phyloP scores from a whole-genome alignment of 23 tunicate species.

The Halocynthia aurantium region DNA sequence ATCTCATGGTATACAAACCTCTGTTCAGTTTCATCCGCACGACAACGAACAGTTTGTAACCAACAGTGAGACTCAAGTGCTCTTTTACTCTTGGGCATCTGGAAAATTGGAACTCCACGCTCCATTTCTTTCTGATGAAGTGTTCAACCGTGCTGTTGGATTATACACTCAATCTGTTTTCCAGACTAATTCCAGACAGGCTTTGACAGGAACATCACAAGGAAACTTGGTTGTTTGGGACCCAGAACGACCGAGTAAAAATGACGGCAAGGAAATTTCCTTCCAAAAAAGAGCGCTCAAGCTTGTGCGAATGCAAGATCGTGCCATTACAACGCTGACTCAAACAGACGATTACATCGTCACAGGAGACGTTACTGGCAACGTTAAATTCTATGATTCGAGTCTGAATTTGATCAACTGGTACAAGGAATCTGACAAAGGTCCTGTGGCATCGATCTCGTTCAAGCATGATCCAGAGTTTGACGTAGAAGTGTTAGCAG shows the following conservation, averaged over 20 bases:
- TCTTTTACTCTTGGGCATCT: conserved; percentile 67
- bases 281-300: conserved; percentile 51
- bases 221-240: conserved; percentile 92
- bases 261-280: conserved; percentile 14
- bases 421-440: conserved; percentile 31
- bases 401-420: conserved; percentile 59
- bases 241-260: conserved; percentile 49
- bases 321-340: conserved; percentile 54
- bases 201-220: conserved; percentile 70
- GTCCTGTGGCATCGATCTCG: conserved; percentile 53
- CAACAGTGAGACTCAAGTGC: conserved; percentile 72
- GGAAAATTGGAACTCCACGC: conserved; percentile 54
- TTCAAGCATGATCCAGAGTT: conserved; percentile 59
- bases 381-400: conserved; percentile 66
- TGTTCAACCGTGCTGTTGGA: conserved; percentile 75
- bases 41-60: conserved; percentile 58
- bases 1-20: conserved; percentile 30
- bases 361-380: conserved; percentile 63
- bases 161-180: conserved; percentile 58
- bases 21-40: conserved; percentile 45
- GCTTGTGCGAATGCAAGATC: conserved; percentile 60
- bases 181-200: conserved; percentile 42
- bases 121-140: conserved; percentile 50
- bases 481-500: conserved; percentile 16
- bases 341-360: conserved; percentile 56